These are phyloP conservation scores for Guaruba guarouba DNA, from an alignment of 2,113 vertebrate genomes.

Conservation along the genomic window DNA sequence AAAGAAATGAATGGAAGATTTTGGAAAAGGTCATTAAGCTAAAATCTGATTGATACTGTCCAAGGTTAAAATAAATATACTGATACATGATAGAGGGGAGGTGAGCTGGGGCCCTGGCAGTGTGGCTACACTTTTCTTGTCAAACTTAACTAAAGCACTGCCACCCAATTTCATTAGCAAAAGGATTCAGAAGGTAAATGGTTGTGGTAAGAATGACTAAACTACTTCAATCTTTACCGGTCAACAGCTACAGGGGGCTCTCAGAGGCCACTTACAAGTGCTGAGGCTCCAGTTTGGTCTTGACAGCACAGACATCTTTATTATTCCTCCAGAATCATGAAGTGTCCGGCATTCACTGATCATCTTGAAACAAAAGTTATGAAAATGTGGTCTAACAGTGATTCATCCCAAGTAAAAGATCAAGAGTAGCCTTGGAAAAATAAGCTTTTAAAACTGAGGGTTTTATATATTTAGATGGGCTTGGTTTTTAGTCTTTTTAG, in stretches of 20 bases:
- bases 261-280: neutral
- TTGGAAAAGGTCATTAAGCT: slow-evolving; percentile 59
- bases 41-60: slow-evolving; percentile 62
- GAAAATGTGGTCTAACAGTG: neutral
- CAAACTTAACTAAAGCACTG: neutral
- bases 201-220: slow-evolving; percentile 11
- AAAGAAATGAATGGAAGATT: slow-evolving; percentile 63
- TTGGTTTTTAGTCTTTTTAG: neutral
- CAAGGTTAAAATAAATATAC: slow-evolving; percentile 44
- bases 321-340: neutral
- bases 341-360: neutral
- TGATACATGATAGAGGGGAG: neutral
- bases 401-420: neutral
- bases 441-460: neutral
- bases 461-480: neutral
- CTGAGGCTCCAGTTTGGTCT: neutral
- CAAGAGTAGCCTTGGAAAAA: neutral
- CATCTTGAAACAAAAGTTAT: neutral
- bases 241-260: slow-evolving; percentile 16
- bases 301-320: neutral
- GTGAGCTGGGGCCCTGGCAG: neutral
- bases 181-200: slow-evolving; percentile 30
- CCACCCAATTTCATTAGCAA: slow-evolving; percentile 34
- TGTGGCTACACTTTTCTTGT: neutral
- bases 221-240: slow-evolving; percentile 2